A percentile compares a stretch with the other conserved stretches of the same genome.
These are phyloP conservation scores for Pterostichus niger DNA, from an alignment of 2,888 invertebrate species.

Conservation along the genomic window DNA sequence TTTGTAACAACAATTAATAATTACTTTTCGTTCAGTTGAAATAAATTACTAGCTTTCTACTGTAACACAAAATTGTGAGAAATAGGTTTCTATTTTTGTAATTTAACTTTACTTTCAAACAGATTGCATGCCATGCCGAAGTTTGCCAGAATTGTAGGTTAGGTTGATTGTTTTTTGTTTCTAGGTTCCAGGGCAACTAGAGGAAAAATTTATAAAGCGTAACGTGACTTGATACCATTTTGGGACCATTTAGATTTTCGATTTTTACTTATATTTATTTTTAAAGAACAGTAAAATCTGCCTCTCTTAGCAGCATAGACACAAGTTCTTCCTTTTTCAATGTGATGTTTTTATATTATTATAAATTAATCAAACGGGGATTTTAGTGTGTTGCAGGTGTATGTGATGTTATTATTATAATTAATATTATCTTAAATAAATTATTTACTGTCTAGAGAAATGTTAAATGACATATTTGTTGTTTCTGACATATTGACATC, in stretches of 20 bases:
- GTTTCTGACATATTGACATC: slow-evolving; percentile 20
- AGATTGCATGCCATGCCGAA: slow-evolving; percentile 11
- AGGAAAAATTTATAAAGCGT: slow-evolving; percentile 78
- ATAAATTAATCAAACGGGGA: slow-evolving; percentile 51
- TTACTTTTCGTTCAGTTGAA: background rate
- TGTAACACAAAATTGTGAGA: slow-evolving; percentile 9
- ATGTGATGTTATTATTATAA: slow-evolving; percentile 46
- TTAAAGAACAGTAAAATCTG: slow-evolving; percentile 47
- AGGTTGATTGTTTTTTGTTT: slow-evolving; percentile 57
- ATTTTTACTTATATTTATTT: slow-evolving; percentile 58
- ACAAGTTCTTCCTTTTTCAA: slow-evolving; percentile 69
- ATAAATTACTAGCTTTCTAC: slow-evolving; percentile 36
- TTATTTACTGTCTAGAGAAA: slow-evolving; percentile 37
- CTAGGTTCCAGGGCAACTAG: slow-evolving; percentile 81
- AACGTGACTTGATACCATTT: slow-evolving; percentile 68
- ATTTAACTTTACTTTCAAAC: background rate
- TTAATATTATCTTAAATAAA: slow-evolving; percentile 40
- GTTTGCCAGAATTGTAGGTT: slow-evolving; percentile 41
- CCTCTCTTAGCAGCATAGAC: slow-evolving; percentile 68
- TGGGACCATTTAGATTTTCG: slow-evolving; percentile 51
- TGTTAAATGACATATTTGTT: slow-evolving; percentile 50
- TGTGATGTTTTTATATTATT: slow-evolving; percentile 68
- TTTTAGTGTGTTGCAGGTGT: slow-evolving; percentile 57
- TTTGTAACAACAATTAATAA: slow-evolving; percentile 6
- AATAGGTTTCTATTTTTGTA: background rate